Base-by-base conservation (phyloP, 2,888 invertebrate genomes). In the Machimus atricapillus region DNA sequence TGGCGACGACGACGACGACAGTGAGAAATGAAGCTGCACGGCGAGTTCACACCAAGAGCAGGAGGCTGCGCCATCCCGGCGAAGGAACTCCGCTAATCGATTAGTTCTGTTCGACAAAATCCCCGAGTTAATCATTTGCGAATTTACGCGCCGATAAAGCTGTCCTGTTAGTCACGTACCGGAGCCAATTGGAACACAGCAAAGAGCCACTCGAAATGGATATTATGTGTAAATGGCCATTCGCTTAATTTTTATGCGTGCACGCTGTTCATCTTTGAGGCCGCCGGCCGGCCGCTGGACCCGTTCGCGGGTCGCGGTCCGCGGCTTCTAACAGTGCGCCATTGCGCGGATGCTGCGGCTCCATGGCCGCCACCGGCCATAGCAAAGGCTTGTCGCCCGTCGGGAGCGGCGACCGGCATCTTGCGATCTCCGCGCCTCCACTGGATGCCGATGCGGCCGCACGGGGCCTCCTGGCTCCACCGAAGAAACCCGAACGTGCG, bases 61-160 rank as follows among this genome's bases (percentile, higher is more conserved):
- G 40, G 43, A 66, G 23, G 19, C 52, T 56, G 56, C 16, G 27
- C 56, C 23, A 81, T 27, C 56, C 19, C n/a, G 14, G 76, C 34
- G 23, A 52, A 86, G 76, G 52, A 76, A 58, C 40, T 56, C 34
- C 34, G 76, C 85, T 87, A 87, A 87, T 87, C 87, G 87, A 87
- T 86, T 87, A 87, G 46, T 87, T 87, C 86, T 87, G 87, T 87
- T 87, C 73, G 46, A 43, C 76, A 77, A 73, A 87, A 79, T 86
- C 82, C 40, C 52, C 58, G 77, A 87, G 86, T 86, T 87, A 86
- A 87, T 87, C 87, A 87, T 87, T 87, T n/a, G 86, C 87, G 77
- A 82, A 86, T 87, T 86, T 81, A 87, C 87, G 87, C 83, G 86
- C 66, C 82, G 86, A 86, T 87, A 87, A 82, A 87, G 58, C 43